Evolutionary conservation across 2,888 invertebrate species (phyloP).

Genomic region (Endotricha flammealis): DNA sequence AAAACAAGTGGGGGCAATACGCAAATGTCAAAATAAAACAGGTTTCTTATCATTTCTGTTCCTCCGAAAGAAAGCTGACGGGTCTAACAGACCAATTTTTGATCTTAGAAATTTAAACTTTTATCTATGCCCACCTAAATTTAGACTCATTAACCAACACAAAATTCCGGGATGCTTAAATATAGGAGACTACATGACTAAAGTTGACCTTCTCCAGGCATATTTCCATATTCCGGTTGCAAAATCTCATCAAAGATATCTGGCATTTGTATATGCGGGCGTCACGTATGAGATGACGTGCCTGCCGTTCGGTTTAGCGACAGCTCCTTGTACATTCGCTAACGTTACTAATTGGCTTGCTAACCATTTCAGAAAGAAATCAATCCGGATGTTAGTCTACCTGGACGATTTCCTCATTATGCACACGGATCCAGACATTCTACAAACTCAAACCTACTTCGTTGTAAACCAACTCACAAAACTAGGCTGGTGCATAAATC

Average conservation of each 20-base stretch:
- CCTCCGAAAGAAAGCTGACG: constrained; percentile 15
- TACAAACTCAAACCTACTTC: neutral
- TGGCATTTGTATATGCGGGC: neutral
- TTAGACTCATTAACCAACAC: constrained; percentile 15
- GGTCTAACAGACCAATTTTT: constrained; percentile 13
- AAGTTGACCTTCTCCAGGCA: constrained; percentile 19
- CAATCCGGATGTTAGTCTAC: neutral
- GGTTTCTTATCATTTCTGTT: constrained; percentile 18
- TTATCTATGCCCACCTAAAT: constrained; percentile 13
- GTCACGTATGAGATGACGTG: neutral
- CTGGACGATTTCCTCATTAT: neutral
- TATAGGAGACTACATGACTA: constrained; percentile 13
- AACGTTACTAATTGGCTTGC: neutral
- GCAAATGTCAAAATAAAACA: constrained; percentile 5
- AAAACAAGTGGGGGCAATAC: constrained; percentile 5
- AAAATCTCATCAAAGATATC: neutral
- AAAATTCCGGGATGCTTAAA: constrained; percentile 13
- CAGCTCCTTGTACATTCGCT: neutral
- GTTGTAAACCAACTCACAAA: neutral
- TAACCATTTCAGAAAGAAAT: neutral
- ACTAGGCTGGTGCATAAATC: neutral
- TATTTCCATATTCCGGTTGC: constrained; percentile 11
- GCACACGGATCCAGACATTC: neutral
- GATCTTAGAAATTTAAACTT: constrained; percentile 18
- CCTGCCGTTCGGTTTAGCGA: neutral